A percentile compares a stretch with the other conserved stretches of the same genome.
Conservation (phyloP, 2,888 invertebrate species). For the Oegoconia quadripuncta region DNA sequence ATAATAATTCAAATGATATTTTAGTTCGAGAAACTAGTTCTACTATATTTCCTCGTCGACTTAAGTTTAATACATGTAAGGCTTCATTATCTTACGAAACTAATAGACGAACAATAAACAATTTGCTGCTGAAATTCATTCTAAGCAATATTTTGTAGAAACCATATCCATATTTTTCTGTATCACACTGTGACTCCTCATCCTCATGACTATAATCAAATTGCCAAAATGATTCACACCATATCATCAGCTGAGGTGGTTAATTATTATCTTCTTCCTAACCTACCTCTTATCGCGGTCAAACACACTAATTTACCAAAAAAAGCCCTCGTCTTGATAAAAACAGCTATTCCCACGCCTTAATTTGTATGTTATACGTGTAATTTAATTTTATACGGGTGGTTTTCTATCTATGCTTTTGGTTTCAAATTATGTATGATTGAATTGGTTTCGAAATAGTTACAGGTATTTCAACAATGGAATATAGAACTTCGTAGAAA, state of each 20-base stretch:
- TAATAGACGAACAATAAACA: no score
- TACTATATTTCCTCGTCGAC: no score
- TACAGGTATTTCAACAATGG: not conserved
- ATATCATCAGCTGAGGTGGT: slow-evolving; percentile 5
- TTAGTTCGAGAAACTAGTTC: no score
- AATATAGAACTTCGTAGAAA: not conserved
- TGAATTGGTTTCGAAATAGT: no score
- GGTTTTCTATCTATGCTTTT: slow-evolving; percentile 40
- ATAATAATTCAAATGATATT: no score
- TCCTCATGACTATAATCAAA: slow-evolving; percentile 1
- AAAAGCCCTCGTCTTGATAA: slow-evolving; percentile 25
- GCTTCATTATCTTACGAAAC: no score
- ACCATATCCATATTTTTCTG: no score
- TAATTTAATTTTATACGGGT: slow-evolving; percentile 62
- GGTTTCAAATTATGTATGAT: no score
- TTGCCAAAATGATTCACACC: slow-evolving; percentile 6
- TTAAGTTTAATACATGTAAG: no score
- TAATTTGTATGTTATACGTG: slow-evolving; percentile 54
- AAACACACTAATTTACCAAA: slow-evolving; percentile 35
- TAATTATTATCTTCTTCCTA: slow-evolving; percentile 20
- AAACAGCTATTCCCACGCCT: slow-evolving; percentile 54
- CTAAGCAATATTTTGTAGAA: no score
- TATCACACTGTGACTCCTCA: no score
- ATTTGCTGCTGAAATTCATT: no score
- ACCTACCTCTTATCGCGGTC: slow-evolving; percentile 33